Base-by-base conservation (phyloP, 2,888 invertebrate genomes). In the Heterodera filipjevi region DNA sequence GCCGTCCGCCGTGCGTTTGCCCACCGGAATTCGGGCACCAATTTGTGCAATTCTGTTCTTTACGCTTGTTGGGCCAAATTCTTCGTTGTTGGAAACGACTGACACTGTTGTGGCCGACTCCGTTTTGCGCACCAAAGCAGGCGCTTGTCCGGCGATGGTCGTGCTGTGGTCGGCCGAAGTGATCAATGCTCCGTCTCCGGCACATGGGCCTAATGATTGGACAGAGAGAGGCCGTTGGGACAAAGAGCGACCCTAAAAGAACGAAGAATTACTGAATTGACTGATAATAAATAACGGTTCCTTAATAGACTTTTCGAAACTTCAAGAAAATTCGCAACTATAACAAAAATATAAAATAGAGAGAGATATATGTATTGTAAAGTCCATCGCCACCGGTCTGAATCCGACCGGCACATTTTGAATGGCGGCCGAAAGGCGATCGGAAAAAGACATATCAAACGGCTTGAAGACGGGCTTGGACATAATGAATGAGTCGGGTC, bases 11-110 rank as follows among this genome's bases (percentile, higher is more conserved):
- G 49, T 1, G 27, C 71, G 59, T 75, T n/a, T 39, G 33, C 73
- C 79, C 33, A 80, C 12, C 32, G 80, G 80, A 75, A 80, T 80
- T 70, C 66, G 64, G 64, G 53, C 70, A 2, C 80, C 80, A 66
- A 80, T 80, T 71, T 80, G 80, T 16, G 80, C 80, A 46, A 80
- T 80, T 64, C 78, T 46, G 22, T 74, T 35, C 59, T 80, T 79
- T 10, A 80, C 75, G 53, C 64, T 53, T 10, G 76, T 39, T 30
- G 80, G 73, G 19, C 80, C 79, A 16, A 74, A 68, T 66, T 80
- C 80, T n/a, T 75, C 79, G 75, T 80, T 80, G 73, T 39, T 80
- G 33, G 79, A 79, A 3, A 79, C 68, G 8, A 49, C 39, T 27
- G 78, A 66, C 33, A 35, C 30, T 8, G 66, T 59, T n/a, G n/a